Evolutionary conservation across 37 sponge, comb jelly and placozoan species (phyloP).

Genomic region (Hormiphora californensis): DNA sequence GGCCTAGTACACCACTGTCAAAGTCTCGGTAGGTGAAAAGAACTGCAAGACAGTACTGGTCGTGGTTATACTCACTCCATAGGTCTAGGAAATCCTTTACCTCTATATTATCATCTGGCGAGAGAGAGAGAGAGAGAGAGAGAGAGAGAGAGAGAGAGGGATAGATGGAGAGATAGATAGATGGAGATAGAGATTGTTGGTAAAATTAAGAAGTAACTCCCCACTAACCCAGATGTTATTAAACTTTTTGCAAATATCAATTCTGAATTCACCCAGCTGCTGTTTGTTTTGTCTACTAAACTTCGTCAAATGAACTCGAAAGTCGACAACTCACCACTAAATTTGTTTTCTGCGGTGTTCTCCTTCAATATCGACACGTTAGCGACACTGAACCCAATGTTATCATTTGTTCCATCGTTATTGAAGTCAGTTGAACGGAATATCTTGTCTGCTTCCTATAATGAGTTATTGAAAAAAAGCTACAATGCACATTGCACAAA

Average conservation of each 20-base stretch:
- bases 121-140: too few relatives aligned
- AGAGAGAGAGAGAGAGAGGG: too few relatives aligned
- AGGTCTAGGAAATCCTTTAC: constrained; percentile 70
- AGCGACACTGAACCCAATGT: constrained; percentile 45
- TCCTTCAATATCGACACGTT: constrained; percentile 48
- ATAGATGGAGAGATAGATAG: too few relatives aligned
- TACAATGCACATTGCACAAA: neutral
- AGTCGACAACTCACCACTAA: constrained; percentile 42
- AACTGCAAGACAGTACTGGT: constrained; percentile 69
- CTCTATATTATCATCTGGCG: constrained; percentile 61
- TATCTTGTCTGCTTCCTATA: constrained; percentile 49
- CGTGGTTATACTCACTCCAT: constrained; percentile 60
- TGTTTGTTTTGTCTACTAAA: too few relatives aligned
- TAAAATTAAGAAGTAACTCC: too few relatives aligned
- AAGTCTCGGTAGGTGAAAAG: constrained; percentile 87
- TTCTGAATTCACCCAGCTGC: too few relatives aligned
- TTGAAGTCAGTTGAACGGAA: constrained; percentile 51
- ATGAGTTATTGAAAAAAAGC: neutral
- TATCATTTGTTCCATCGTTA: constrained; percentile 23
- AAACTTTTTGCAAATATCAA: too few relatives aligned
- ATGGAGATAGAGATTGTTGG: too few relatives aligned
- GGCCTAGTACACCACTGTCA: constrained; percentile 79
- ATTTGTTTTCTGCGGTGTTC: constrained; percentile 46
- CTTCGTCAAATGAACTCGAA: too few relatives aligned
- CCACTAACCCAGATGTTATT: too few relatives aligned